Evolutionary conservation across 2,888 invertebrate species (phyloP), one percentile per base, ranked within the genome.

Genomic region (Nipponacmea schrenckii): DNA sequence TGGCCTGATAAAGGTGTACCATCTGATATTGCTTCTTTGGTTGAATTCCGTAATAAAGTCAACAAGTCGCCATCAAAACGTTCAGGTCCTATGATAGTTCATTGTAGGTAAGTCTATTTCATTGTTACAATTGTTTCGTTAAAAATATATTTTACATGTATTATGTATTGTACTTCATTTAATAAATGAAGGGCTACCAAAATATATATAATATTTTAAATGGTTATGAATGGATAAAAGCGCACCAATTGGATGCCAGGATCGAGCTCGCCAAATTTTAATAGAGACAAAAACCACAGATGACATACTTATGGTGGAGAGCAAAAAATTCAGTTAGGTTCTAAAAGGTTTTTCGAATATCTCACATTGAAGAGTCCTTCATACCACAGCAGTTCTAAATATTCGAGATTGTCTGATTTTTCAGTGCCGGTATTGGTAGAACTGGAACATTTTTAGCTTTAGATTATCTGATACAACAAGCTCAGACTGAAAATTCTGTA

Each of bases 1-100:
- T 86, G 86, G 86, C 86, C 86, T 0, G 86, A 86, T 73, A 84
- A 81, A 68, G 84, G 84, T 50, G 79, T 79, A 17, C 81, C 81
- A 0, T 71, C 69, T n/a, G 77, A 77, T 26, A 75, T 79, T 0
- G 77, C 83, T 27, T 81, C 84, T n/a, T 71, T 85, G 62, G 82
- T 85, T n/a, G 76, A 81, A 15, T 84, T 85, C 70, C 69, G 80
- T 12, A 72, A 79, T 46, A 84, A 83, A 69, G 84, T 84, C 14
- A 70, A 74, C n/a, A 71, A 77, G n/a, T 75, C 77, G 15, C 74
- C 76, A n/a, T 56, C 68, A 1, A 45, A 44, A n/a, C 67, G 72
- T 4, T 69, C 68, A 17, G 76, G 77, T 12, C 77, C 80, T 12
- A 44, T 80, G 4, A 68, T 79, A n/a, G 75, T 79, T 5, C 79